phyloP scores from a whole-genome alignment of 2,888 invertebrate species.

The Asteroscopus sphinx region DNA sequence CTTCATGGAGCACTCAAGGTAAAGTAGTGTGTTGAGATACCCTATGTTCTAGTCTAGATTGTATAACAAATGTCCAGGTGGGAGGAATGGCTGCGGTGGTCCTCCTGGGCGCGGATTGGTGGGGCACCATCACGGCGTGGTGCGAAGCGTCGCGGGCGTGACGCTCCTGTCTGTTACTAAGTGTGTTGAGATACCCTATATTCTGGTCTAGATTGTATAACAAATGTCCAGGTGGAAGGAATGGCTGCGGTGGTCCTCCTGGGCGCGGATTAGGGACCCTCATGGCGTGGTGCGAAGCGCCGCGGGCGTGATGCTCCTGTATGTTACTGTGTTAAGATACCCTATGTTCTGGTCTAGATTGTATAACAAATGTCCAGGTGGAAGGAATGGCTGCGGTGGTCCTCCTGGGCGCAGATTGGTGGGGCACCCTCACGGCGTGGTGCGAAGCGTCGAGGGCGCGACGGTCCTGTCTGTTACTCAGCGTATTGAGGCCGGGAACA shows the following conservation, averaged over 20 bases:
- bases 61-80: slow-evolving; percentile 82
- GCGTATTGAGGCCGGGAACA: slow-evolving; percentile 94
- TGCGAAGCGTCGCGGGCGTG: slow-evolving; percentile 92
- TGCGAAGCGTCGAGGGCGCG: slow-evolving; percentile 92
- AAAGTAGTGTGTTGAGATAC: slow-evolving; percentile 11
- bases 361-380: slow-evolving; percentile 82
- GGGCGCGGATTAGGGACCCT: slow-evolving; percentile 97
- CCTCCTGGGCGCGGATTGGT: slow-evolving; percentile 96
- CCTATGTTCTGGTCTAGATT: neutral
- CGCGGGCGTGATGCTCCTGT: slow-evolving; percentile 91
- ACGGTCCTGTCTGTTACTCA: slow-evolving; percentile 96
- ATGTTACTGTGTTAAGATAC: slow-evolving; percentile 86
- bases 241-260: slow-evolving; percentile 97
- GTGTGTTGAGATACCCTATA: slow-evolving; percentile 90
- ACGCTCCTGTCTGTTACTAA: slow-evolving; percentile 96
- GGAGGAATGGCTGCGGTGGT: slow-evolving; percentile 98
- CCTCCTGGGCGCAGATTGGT: slow-evolving; percentile 96
- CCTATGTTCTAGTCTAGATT: neutral
- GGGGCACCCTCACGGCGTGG: slow-evolving; percentile 98
- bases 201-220: neutral
- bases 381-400: slow-evolving; percentile 98
- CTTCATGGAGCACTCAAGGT: slow-evolving; percentile 97
- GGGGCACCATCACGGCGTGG: slow-evolving; percentile 98
- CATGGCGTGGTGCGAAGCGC: slow-evolving; percentile 96
- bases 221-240: slow-evolving; percentile 92